Evolutionary conservation across 2,113 vertebrate species (phyloP).

Genomic region (Odocoileus hemionus): DNA sequence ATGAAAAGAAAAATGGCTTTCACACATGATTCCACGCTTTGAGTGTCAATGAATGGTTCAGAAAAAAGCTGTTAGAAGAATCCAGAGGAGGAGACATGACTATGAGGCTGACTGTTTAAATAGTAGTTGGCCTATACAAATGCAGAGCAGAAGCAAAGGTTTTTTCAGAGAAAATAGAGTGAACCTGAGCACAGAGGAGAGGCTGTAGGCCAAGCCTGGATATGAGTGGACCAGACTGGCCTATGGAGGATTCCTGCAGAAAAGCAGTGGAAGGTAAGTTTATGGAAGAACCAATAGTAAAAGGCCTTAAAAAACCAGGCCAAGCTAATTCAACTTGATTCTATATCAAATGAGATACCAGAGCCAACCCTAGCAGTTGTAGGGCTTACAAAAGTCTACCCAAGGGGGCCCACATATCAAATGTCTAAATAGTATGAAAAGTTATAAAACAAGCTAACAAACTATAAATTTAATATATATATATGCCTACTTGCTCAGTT

Average conservation of each 20-base stretch:
- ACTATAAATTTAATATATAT: neutral
- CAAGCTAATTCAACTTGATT: neutral
- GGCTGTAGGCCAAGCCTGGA: neutral
- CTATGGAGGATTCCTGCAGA: neutral
- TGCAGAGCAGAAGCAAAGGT: neutral
- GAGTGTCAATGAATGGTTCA: slow-evolving; percentile 11
- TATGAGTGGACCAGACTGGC: neutral
- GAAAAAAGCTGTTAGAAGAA: neutral
- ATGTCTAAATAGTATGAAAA: neutral
- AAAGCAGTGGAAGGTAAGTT: neutral
- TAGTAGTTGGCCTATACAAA: neutral
- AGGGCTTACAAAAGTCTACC: neutral
- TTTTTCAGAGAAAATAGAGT: neutral
- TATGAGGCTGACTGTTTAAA: neutral
- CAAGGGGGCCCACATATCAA: neutral
- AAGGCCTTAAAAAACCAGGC: neutral
- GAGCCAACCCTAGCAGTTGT: neutral
- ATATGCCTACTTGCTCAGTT: neutral
- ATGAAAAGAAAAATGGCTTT: slow-evolving; percentile 44
- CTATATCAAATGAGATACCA: neutral
- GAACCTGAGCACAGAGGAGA: neutral
- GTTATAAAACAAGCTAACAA: slow-evolving; percentile 4
- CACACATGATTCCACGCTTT: neutral
- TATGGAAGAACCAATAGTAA: neutral
- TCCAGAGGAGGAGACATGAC: neutral